phyloP scores from a whole-genome alignment of 2,797 vertebrate genomes.

The Micrastur ruficollis region DNA sequence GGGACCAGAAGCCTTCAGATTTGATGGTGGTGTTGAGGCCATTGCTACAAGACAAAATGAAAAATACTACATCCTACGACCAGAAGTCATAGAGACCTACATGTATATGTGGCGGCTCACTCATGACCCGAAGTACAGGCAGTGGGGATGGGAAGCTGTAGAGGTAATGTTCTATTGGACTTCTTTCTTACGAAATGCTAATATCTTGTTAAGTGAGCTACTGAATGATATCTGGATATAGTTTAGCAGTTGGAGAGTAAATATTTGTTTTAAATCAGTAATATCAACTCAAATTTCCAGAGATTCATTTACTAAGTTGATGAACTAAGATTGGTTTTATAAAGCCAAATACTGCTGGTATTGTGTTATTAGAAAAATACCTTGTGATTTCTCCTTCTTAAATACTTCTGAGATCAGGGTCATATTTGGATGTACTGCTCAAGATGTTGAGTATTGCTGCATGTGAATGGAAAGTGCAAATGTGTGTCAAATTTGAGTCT shows the following conservation, averaged over 20 bases:
- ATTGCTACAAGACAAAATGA: conserved; percentile 97
- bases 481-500: background rate
- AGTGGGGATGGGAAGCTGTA: conserved; percentile 98
- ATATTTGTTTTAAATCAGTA: background rate
- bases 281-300: background rate
- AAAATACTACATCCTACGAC: conserved; percentile 96
- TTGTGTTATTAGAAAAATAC: background rate
- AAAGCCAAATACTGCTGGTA: background rate
- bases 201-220: background rate
- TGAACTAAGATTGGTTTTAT: background rate
- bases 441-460: background rate
- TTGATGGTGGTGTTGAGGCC: conserved; percentile 95
- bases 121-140: conserved; percentile 94
- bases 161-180: conserved; percentile 77
- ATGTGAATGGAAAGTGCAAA: background rate
- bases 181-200: background rate
- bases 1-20: conserved; percentile 94
- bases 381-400: background rate
- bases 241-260: background rate
- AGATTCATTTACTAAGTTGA: background rate
- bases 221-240: background rate
- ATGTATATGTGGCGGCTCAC: conserved; percentile 99
- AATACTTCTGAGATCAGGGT: background rate
- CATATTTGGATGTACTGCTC: background rate
- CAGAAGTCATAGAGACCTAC: conserved; percentile 97